Conservation (phyloP, 2,113 vertebrate species). For the Macroglossus sobrinus region DNA sequence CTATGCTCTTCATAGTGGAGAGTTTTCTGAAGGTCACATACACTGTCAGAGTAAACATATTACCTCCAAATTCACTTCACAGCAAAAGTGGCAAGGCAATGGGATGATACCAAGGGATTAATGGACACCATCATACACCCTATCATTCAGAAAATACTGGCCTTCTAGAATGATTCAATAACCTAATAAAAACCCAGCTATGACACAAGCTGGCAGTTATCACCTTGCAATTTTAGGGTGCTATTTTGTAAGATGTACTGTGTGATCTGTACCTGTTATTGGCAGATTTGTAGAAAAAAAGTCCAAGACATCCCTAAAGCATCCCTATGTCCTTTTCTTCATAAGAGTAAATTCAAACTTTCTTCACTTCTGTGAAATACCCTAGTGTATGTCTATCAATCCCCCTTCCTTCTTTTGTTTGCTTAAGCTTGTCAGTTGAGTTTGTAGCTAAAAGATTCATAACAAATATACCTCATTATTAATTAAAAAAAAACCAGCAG, state of each 20-base stretch:
- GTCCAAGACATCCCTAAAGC: background rate
- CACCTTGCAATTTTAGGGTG: background rate
- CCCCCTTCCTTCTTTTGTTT: background rate
- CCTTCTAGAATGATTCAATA: conserved; percentile 32
- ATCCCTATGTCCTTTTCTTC: background rate
- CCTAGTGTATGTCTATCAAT: background rate
- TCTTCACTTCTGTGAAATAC: background rate
- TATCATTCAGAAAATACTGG: conserved; percentile 27
- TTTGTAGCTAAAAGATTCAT: background rate
- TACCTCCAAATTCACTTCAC: background rate
- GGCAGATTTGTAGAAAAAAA: conserved; percentile 25
- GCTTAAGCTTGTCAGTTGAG: background rate
- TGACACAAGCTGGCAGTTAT: conserved; percentile 8
- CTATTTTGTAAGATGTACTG: conserved; percentile 4
- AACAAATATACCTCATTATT: background rate
- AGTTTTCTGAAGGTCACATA: background rate
- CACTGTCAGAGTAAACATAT: background rate
- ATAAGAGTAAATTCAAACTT: background rate
- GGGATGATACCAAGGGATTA: background rate
- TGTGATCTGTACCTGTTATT: conserved; percentile 5
- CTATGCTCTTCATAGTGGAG: background rate
- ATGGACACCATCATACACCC: background rate
- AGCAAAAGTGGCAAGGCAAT: background rate
- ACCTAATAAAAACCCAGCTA: background rate
- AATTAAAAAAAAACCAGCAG: background rate